Evolutionary conservation across 2,797 vertebrate species (phyloP).

Genomic region (Buphagus erythrorhynchus): DNA sequence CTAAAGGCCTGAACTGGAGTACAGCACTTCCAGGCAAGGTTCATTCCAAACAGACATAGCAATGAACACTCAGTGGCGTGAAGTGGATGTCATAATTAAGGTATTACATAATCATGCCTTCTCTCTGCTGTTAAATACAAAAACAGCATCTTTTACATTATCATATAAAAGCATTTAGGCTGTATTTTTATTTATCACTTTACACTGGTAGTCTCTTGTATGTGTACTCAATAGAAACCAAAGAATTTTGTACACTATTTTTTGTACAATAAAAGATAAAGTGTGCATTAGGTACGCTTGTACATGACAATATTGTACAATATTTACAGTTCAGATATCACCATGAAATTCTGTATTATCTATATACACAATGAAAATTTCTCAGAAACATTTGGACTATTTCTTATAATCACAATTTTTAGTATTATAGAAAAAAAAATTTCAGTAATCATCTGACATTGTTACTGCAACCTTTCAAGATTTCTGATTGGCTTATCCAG

Average conservation of each 20-base stretch:
- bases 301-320: constrained; percentile 98
- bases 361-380: constrained; percentile 99
- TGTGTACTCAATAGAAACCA: constrained; percentile 95
- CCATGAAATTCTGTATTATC: constrained; percentile 96
- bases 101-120: constrained; percentile 83
- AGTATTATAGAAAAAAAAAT: constrained; percentile 86
- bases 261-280: constrained; percentile 99
- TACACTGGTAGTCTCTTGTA: constrained; percentile 88
- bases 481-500: constrained; percentile 85
- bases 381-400: constrained; percentile 99
- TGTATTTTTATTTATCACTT: constrained; percentile 90
- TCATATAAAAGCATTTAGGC: constrained; percentile 97
- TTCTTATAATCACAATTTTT: constrained; percentile 85
- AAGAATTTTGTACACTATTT: constrained; percentile 96
- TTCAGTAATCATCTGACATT: constrained; percentile 91
- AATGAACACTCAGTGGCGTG: constrained; percentile 80
- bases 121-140: constrained; percentile 85
- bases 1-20: constrained; percentile 66
- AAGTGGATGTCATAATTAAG: constrained; percentile 78
- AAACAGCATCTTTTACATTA: constrained; percentile 87
- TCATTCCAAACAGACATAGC: constrained; percentile 81
- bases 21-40: constrained; percentile 83
- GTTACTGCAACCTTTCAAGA: constrained; percentile 81
- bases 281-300: constrained; percentile 99
- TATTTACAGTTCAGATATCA: constrained; percentile 98